These are phyloP conservation scores for Lepidocyrtoides sp. DNA, from an alignment of 2,888 invertebrate genomes.

Conservation along the genomic window DNA sequence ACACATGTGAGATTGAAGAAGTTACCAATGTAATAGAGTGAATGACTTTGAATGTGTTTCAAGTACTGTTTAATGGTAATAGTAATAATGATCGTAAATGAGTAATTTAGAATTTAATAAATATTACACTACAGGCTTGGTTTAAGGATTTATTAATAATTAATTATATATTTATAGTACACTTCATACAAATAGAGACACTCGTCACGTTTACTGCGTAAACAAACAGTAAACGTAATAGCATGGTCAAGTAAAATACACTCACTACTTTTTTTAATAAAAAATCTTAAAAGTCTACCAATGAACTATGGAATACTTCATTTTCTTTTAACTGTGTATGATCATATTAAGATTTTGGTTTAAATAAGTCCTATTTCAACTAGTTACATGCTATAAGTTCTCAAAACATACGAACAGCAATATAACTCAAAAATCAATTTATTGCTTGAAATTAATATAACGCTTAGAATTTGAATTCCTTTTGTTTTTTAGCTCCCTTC, in stretches of 20 bases:
- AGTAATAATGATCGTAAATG: too few relatives aligned
- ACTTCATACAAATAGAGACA: not conserved
- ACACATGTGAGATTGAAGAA: too few relatives aligned
- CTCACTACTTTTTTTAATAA: not conserved
- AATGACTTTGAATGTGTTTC: too few relatives aligned
- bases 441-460: too few relatives aligned
- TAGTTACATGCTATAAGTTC: not conserved
- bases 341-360: too few relatives aligned
- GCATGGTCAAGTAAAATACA: not conserved
- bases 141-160: not conserved
- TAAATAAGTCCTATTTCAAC: too few relatives aligned
- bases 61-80: too few relatives aligned
- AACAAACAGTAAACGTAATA: not conserved
- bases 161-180: not conserved
- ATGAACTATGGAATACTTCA: not conserved
- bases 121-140: not conserved
- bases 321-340: not conserved
- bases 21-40: too few relatives aligned
- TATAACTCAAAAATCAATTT: too few relatives aligned
- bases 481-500: slow-evolving; percentile 98
- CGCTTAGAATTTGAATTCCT: slow-evolving; percentile 97
- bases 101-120: not conserved
- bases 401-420: not conserved
- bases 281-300: not conserved
- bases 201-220: not conserved